Conservation (phyloP, 2,797 vertebrate species). For the Chrosomus eos region DNA sequence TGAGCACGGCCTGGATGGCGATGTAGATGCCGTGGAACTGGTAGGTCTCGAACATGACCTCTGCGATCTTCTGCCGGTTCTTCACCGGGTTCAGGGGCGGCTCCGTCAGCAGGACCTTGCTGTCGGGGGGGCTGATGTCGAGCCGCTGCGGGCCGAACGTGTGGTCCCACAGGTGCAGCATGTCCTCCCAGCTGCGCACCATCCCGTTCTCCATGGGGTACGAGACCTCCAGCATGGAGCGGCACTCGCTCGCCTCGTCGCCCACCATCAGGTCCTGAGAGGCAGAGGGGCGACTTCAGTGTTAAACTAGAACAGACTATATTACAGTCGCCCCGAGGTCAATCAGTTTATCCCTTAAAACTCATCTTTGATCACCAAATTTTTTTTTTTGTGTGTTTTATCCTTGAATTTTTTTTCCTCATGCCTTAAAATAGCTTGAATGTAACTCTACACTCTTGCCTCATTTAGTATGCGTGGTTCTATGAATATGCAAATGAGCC, state of each 20-base stretch:
- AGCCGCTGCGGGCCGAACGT: slow-evolving; percentile 81
- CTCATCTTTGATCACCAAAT: no score
- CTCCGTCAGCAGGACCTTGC: slow-evolving; percentile 84
- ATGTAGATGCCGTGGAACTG: slow-evolving; percentile 82
- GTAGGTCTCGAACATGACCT: slow-evolving; percentile 86
- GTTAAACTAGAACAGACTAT: no score
- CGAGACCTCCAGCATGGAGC: slow-evolving; percentile 82
- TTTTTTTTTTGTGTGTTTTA: no score
- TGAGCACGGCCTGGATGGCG: slow-evolving; percentile 85
- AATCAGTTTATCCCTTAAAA: no score
- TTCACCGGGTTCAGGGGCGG: slow-evolving; percentile 85
- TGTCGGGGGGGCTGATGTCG: slow-evolving; percentile 73
- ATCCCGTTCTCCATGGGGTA: slow-evolving; percentile 88
- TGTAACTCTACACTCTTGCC: no score
- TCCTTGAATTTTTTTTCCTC: no score
- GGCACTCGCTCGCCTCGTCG: slow-evolving; percentile 82
- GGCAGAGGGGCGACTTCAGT: neutral
- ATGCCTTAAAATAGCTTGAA: no score
- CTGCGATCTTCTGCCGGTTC: slow-evolving; percentile 83
- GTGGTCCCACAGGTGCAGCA: slow-evolving; percentile 85
- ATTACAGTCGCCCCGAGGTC: no score
- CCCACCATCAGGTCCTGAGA: slow-evolving; percentile 85
- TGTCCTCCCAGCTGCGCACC: slow-evolving; percentile 84
- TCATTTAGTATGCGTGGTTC: fast-evolving
- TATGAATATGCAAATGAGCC: no score